These are phyloP conservation scores for Cryptus armator DNA, from an alignment of 2,888 invertebrate genomes.

Conservation along the genomic window DNA sequence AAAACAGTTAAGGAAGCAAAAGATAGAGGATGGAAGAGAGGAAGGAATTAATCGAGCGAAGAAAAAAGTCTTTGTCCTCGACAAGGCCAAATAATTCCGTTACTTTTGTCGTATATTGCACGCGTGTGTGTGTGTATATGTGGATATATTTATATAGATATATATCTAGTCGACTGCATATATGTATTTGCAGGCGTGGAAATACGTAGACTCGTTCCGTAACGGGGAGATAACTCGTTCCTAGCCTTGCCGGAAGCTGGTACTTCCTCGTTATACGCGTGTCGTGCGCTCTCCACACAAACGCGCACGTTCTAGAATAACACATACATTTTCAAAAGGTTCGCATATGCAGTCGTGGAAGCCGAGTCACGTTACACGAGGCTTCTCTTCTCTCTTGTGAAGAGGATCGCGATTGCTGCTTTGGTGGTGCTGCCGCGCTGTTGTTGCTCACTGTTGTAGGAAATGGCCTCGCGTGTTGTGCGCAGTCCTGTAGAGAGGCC, in stretches of 20 bases:
- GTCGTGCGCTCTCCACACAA: slow-evolving; percentile 50
- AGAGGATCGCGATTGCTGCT: slow-evolving; percentile 46
- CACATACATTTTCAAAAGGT: background rate
- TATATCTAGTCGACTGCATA: background rate
- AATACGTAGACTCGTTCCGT: slow-evolving; percentile 69
- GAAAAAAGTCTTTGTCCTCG: slow-evolving; percentile 65
- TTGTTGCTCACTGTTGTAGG: slow-evolving; percentile 52
- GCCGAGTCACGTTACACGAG: slow-evolving; percentile 68
- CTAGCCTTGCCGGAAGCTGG: slow-evolving; percentile 70
- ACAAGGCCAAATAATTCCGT: slow-evolving; percentile 67
- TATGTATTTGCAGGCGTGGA: slow-evolving; percentile 52
- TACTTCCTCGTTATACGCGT: slow-evolving; percentile 69
- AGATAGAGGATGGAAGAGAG: background rate
- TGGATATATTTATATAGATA: background rate
- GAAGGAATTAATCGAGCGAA: slow-evolving; percentile 19
- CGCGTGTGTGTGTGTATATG: slow-evolving; percentile 23
- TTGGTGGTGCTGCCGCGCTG: slow-evolving; percentile 30
- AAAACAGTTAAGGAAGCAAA: background rate
- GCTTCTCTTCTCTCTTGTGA: slow-evolving; percentile 37
- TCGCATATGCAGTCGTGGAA: slow-evolving; percentile 55
- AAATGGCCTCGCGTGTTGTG: slow-evolving; percentile 58
- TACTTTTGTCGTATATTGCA: slow-evolving; percentile 42
- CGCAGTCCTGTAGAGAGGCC: slow-evolving; percentile 9
- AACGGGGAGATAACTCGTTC: slow-evolving; percentile 71
- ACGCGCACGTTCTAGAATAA: background rate